A percentile compares a stretch with the other conserved stretches of the same genome.
Conservation (phyloP, 2,113 vertebrate species). For the Notiomystis cincta region DNA sequence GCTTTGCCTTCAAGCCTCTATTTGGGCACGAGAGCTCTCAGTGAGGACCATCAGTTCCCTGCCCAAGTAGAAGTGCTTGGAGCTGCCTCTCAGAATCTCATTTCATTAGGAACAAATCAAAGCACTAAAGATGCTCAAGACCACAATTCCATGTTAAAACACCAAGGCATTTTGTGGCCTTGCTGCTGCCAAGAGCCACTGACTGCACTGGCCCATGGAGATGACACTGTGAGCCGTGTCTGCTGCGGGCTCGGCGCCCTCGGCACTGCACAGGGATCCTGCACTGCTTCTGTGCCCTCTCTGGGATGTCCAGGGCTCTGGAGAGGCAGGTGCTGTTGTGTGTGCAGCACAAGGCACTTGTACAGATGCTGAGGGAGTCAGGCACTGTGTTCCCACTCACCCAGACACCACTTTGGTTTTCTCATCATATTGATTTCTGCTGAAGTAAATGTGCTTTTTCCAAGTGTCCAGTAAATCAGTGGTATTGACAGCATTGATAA, state of each 20-base stretch:
- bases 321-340: background rate
- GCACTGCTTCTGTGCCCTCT: background rate
- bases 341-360: background rate
- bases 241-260: accelerated
- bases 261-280: accelerated
- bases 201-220: accelerated
- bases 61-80: background rate
- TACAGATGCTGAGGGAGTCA: accelerated
- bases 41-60: background rate
- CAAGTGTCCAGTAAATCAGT: background rate
- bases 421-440: background rate
- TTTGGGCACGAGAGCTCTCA: background rate
- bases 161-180: accelerated
- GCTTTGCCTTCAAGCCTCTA: background rate
- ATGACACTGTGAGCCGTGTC: accelerated
- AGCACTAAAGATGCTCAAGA: background rate
- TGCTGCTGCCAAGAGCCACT: background rate
- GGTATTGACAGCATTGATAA: background rate
- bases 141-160: background rate
- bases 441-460: background rate
- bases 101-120: background rate
- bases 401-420: background rate
- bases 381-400: accelerated
- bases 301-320: background rate
- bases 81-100: background rate